Percentiles rank a stretch among this genome's conserved stretches.
Evolutionary conservation across 2,797 vertebrate species (phyloP).

Genomic region (Sardinella longiceps): DNA sequence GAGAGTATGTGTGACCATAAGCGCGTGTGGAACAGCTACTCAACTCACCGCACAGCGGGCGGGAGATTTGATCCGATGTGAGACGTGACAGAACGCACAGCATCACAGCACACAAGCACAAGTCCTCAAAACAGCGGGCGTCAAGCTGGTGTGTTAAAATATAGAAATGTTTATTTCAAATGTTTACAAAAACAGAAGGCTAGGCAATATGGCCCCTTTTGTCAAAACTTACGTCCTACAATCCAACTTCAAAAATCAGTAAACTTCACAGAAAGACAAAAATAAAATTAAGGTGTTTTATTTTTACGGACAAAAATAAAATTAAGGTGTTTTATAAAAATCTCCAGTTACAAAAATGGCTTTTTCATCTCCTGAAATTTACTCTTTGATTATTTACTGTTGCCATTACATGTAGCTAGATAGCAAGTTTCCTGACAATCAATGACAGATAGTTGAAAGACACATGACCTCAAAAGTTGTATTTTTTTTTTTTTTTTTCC

Average conservation of each 20-base stretch:
- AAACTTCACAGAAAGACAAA: not conserved
- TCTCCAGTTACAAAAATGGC: not conserved
- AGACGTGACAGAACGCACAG: not conserved
- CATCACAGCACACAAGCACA: not conserved
- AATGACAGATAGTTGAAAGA: too few relatives aligned
- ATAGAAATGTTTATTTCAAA: slow-evolving; percentile 13
- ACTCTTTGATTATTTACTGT: too few relatives aligned
- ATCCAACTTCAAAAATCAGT: not conserved
- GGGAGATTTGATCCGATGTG: slow-evolving; percentile 17
- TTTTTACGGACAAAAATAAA: not conserved
- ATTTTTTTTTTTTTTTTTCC: too few relatives aligned
- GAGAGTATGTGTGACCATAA: not conserved
- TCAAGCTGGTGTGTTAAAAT: slow-evolving; percentile 14
- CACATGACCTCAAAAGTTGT: too few relatives aligned
- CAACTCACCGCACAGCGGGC: not conserved
- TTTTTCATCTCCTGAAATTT: too few relatives aligned
- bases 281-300: not conserved
- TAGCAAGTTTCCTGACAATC: too few relatives aligned
- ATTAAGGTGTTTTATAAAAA: not conserved
- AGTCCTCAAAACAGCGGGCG: not conserved
- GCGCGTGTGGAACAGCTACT: not conserved
- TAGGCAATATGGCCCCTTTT: not conserved
- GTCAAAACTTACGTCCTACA: not conserved
- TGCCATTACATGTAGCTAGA: too few relatives aligned
- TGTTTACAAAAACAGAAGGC: slow-evolving; percentile 25